Evolutionary conservation across 1,140 invertebrate species (phyloP).

Genomic region (Samia ricini): DNA sequence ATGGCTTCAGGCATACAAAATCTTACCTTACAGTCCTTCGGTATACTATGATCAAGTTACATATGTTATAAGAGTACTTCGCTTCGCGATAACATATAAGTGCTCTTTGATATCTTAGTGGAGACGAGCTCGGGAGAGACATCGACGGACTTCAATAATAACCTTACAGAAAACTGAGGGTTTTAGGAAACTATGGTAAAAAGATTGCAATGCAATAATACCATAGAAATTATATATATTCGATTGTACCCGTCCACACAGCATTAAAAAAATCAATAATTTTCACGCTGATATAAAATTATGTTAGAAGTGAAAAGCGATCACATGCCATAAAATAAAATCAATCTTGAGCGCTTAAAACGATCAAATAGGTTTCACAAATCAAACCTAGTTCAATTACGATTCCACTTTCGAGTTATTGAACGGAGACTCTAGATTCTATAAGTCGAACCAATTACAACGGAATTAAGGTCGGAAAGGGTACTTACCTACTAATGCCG

Average conservation of each 20-base stretch:
- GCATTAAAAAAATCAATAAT: neutral
- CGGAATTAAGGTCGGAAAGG: constrained; percentile 10
- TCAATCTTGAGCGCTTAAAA: neutral
- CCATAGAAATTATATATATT: too few species aligned
- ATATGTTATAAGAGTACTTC: neutral
- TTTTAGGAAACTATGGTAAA: too few species aligned
- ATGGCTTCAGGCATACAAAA: neutral
- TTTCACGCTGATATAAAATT: neutral
- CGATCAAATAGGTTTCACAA: neutral
- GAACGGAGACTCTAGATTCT: neutral
- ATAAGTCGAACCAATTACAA: constrained; percentile 6
- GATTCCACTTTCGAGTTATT: neutral
- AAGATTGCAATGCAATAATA: too few species aligned
- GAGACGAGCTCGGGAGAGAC: too few species aligned
- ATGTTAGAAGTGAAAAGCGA: neutral
- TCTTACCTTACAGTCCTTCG: neutral
- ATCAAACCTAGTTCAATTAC: neutral
- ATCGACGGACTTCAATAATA: too few species aligned
- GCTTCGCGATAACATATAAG: constrained; percentile 1
- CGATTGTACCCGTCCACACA: too few species aligned
- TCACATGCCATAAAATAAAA: neutral
- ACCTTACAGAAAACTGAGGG: too few species aligned
- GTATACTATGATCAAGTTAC: neutral
- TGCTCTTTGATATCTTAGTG: neutral
- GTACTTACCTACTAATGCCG: too few species aligned